Percentiles rank a stretch among this genome's conserved stretches.
Conservation (phyloP, 1,140 invertebrate genomes). For the Teleopsis dalmanni region DNA sequence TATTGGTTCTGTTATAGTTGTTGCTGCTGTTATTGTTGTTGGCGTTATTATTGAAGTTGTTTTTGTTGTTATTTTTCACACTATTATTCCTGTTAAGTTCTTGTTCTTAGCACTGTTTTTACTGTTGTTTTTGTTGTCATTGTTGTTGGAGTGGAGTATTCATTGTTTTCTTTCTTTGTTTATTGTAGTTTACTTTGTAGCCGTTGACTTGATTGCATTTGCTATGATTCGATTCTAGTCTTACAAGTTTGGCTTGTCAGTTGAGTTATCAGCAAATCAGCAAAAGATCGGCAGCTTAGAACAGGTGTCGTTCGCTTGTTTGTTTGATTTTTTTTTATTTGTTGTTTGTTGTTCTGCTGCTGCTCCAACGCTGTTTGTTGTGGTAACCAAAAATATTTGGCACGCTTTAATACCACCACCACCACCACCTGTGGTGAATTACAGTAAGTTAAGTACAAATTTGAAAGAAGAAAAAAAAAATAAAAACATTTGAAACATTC, state of each 20-base stretch:
- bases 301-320: not conserved
- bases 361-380: not conserved
- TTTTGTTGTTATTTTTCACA: too few species aligned
- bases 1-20: too few species aligned
- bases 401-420: not conserved
- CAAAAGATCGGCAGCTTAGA: not conserved
- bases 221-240: not conserved
- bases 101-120: too few species aligned
- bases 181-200: too few species aligned
- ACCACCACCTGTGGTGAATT: not conserved
- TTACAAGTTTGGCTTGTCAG: not conserved
- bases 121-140: too few species aligned
- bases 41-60: too few species aligned
- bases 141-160: too few species aligned
- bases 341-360: not conserved
- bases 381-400: not conserved
- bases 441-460: not conserved
- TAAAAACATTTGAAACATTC: not conserved
- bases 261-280: not conserved
- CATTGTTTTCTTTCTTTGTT: too few species aligned
- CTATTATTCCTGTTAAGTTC: too few species aligned
- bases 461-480: not conserved
- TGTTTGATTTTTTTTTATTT: not conserved
- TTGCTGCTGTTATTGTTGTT: too few species aligned
- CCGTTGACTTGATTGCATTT: slow-evolving; percentile 3